phyloP scores from a whole-genome alignment of 2,113 vertebrate genomes.

The Grus americana region DNA sequence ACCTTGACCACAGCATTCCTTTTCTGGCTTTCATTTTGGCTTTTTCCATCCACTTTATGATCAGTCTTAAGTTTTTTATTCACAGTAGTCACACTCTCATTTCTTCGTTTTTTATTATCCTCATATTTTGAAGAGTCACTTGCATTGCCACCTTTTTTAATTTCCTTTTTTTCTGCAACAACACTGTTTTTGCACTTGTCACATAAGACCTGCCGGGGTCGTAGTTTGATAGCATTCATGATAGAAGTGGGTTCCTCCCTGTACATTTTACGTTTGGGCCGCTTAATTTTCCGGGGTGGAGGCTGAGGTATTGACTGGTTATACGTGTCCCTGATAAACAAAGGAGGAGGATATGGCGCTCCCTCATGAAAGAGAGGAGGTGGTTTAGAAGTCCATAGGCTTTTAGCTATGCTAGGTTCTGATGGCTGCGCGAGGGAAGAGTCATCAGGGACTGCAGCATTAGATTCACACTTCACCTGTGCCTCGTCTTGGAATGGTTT shows the following conservation, averaged over 20 bases:
- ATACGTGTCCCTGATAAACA: constrained; percentile 99
- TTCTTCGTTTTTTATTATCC: constrained; percentile 85
- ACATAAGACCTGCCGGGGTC: constrained; percentile 95
- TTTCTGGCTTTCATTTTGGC: constrained; percentile 79
- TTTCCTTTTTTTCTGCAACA: constrained; percentile 83
- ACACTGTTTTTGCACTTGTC: constrained; percentile 96
- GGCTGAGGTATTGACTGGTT: constrained; percentile 99
- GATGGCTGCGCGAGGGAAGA: constrained; percentile 65
- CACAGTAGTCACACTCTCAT: constrained; percentile 81
- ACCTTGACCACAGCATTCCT: constrained; percentile 85
- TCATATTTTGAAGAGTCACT: constrained; percentile 85
- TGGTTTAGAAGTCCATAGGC: constrained; percentile 88
- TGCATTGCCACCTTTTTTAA: constrained; percentile 80
- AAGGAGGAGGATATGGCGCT: constrained; percentile 93
- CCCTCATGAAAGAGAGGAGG: constrained; percentile 96
- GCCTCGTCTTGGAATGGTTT: constrained; percentile 82
- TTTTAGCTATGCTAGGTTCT: constrained; percentile 73
- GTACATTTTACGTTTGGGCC: constrained; percentile 94
- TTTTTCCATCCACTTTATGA: constrained; percentile 85
- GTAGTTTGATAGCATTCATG: constrained; percentile 96
- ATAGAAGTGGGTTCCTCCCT: constrained; percentile 97
- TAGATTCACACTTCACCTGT: constrained; percentile 70
- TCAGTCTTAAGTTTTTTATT: constrained; percentile 91
- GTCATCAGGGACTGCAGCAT: constrained; percentile 69
- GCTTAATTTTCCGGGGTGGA: constrained; percentile 93